Base-by-base conservation (phyloP, 2,797 vertebrate genomes). In the Argentina silus region DNA sequence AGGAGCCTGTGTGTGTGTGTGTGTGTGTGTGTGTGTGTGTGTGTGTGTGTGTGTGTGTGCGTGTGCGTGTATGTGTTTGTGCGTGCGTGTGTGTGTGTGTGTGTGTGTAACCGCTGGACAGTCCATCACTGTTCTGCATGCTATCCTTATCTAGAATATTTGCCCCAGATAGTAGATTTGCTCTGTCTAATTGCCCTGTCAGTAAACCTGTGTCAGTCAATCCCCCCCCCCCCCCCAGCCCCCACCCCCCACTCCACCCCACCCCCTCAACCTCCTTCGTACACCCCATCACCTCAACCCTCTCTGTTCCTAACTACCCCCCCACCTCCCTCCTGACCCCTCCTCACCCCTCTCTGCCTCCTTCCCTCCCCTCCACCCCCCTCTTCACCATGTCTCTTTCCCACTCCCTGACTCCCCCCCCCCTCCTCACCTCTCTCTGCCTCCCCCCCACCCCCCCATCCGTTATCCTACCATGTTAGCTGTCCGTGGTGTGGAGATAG, bases 141-240 rank as follows among this genome's bases (percentile, higher is more conserved):
- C 78, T 73, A 80, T 68, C 66, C 82, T 77, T 87, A 87, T 90
- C 87, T 88, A 75, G 80, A 90, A 83, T 85, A 87, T 86, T 88
- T 81, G 44, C 71, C 70, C 67, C 78, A 51, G 88, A 90, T 85
- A 88, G 82, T 70, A 74, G 76, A 86, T 86, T 84, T 84, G 81
- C 74, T 85, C 73, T 55, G 53, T 87, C 79, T 88, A 90, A 92
- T 89, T 90, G 83, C 83, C 81, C 85, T 89, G 88, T 91, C 89
- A 89, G 80, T 88, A 80, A 82, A 86, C 70, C 79, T 68, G 81
- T 70, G 81, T 76, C 76, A 6, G 11, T 66, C 10, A 7, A 12
- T 44, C 61, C 8, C 42, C 2, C 19, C 47, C 72, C 45, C 63
- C 12, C 51, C 21, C 19, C 1, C 59, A 7, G 12, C 44, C 23